These are phyloP conservation scores for Halichoerus grypus DNA, from an alignment of 2,113 vertebrate species.

Conservation along the genomic window DNA sequence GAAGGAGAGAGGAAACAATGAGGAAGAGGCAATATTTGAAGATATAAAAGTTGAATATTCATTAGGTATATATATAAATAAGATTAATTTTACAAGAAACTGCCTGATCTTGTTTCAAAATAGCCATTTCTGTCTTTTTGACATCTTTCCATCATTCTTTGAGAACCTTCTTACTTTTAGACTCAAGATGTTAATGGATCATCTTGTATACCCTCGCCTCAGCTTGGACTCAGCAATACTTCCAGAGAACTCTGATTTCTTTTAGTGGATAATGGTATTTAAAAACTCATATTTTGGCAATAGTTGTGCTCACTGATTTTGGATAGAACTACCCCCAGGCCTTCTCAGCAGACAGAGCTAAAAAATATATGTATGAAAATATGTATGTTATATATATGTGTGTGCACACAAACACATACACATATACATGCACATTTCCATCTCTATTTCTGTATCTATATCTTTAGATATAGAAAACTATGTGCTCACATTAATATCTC, in stretches of 20 bases:
- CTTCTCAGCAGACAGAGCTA: neutral
- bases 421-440: neutral
- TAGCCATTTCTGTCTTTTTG: neutral
- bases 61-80: neutral
- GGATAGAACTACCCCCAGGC: neutral
- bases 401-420: neutral
- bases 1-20: neutral
- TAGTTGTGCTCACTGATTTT: neutral
- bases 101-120: neutral
- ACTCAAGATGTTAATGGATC: neutral
- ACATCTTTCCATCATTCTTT: neutral
- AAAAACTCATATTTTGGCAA: neutral
- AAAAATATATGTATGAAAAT: neutral
- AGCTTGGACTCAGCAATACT: neutral
- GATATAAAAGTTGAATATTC: neutral
- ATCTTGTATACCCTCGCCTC: neutral
- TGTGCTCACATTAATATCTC: neutral
- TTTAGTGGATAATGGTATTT: neutral
- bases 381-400: neutral
- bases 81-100: neutral
- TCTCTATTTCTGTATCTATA: neutral
- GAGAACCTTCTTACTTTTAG: neutral
- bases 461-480: neutral
- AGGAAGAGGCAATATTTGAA: neutral
- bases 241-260: neutral